Evolutionary conservation across 2,113 vertebrate species (phyloP).

Genomic region (Aix galericulata): DNA sequence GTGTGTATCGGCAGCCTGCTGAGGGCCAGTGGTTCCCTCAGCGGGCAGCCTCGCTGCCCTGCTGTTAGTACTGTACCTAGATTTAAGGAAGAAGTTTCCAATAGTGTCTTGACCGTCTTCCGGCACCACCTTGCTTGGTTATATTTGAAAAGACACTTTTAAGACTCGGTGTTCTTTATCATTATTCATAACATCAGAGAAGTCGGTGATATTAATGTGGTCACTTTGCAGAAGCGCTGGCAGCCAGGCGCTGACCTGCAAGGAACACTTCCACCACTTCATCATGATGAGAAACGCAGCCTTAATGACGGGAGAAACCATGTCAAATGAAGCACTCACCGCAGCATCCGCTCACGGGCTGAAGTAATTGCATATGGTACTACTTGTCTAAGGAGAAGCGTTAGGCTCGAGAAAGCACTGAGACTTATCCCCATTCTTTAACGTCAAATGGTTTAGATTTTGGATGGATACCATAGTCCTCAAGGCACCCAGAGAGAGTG

Average conservation of each 20-base stretch:
- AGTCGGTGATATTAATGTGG: not conserved
- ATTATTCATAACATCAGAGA: not conserved
- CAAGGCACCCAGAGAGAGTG: fast-evolving
- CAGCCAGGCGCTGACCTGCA: not conserved
- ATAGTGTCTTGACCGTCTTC: not conserved
- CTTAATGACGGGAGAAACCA: not conserved
- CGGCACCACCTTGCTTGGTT: not conserved
- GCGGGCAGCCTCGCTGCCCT: not conserved
- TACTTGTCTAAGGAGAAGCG: not conserved
- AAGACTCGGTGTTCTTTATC: not conserved
- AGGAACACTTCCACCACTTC: not conserved
- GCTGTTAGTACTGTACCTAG: not conserved
- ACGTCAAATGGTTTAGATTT: not conserved
- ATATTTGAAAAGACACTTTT: not conserved
- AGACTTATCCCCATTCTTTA: not conserved
- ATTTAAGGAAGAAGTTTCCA: not conserved
- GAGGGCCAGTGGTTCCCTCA: not conserved
- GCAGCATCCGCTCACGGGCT: not conserved
- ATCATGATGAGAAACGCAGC: not conserved
- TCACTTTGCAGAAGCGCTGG: not conserved
- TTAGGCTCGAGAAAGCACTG: not conserved
- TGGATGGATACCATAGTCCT: fast-evolving
- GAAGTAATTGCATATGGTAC: not conserved
- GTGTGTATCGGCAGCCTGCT: fast-evolving
- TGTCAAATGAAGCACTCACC: fast-evolving